Percentiles rank a stretch among this genome's conserved stretches.
These are phyloP conservation scores for Hoplodrina blanda DNA, from an alignment of 2,888 invertebrate species.

Conservation along the genomic window DNA sequence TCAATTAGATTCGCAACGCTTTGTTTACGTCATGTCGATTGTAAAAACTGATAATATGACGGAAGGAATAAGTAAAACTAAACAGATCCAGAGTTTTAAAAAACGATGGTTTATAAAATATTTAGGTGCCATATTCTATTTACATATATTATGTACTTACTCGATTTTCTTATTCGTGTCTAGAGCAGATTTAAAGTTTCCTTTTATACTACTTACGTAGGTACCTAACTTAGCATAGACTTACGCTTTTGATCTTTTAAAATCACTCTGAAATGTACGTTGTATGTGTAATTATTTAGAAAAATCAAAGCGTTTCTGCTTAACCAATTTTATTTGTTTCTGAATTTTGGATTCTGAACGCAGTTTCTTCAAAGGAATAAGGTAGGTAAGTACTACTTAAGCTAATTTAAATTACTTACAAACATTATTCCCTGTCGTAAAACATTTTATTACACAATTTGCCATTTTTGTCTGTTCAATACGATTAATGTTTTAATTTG, in stretches of 20 bases:
- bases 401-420: not conserved
- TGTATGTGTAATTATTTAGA: not conserved
- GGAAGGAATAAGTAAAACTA: constrained; percentile 15
- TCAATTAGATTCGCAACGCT: constrained; percentile 53
- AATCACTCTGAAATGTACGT: not conserved
- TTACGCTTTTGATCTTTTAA: not conserved
- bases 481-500: constrained; percentile 12
- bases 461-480: not conserved
- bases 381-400: not conserved
- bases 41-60: constrained; percentile 26
- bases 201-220: not conserved
- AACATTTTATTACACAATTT: constrained; percentile 1
- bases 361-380: no score
- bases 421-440: no score
- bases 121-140: not conserved
- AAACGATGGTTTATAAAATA: not conserved
- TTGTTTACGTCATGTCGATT: constrained; percentile 49
- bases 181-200: constrained; percentile 6
- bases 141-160: not conserved
- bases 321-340: no score
- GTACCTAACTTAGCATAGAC: not conserved
- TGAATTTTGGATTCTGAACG: no score
- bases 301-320: no score
- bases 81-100: not conserved
- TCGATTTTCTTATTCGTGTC: not conserved